Evolutionary conservation across 2,888 invertebrate genomes (phyloP), one percentile per base, ranked within the genome.

Genomic region (Luperina nickerlii): DNA sequence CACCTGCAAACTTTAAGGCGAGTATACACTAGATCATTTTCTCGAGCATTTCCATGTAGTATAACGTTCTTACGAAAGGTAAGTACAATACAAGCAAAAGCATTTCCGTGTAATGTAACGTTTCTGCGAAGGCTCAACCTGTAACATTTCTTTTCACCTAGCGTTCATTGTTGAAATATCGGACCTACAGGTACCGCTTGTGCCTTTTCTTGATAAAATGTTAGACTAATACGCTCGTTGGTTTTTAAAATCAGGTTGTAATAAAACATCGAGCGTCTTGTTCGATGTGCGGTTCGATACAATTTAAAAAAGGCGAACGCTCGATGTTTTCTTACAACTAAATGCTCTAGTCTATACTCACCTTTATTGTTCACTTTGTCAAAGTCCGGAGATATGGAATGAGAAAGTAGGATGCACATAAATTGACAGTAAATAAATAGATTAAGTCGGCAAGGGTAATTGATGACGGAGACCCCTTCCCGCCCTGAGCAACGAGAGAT

Each of bases 381-480:
- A 72, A 60, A 68, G 71, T 32, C 51, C 15, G 42, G 48, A 74
- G 42, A 51, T 63, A 32, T 42, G 32, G 62, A 84, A 76, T 63
- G 77, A 74, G 74, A 72, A 69, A 82, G 54, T 77, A 63, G 74
- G 76, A 77, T 81, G 27, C 45, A 54, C 68, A 60, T 74, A 85
- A 84, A 84, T 85, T 81, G 76, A 77, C 71, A 77, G 67, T 85
- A 77, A 76, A 85, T 84, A 74, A 84, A 85, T 85, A 74, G 76
- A 84, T 82, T 85, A 85, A 81, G 84, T 68, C 67, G 60, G 82
- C 63, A 62, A 76, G 75, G 81, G 74, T 85, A 82, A 84, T 84
- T 85, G 74, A 86, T 85, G 82, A 38, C 24, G 42, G 45, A 74
- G 82, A 82, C 77, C 86, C 74, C 81, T 63, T 72, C 68, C 63